Evolutionary conservation across 2,113 vertebrate genomes (phyloP).

Genomic region (Cyanoramphus novaezelandiae): DNA sequence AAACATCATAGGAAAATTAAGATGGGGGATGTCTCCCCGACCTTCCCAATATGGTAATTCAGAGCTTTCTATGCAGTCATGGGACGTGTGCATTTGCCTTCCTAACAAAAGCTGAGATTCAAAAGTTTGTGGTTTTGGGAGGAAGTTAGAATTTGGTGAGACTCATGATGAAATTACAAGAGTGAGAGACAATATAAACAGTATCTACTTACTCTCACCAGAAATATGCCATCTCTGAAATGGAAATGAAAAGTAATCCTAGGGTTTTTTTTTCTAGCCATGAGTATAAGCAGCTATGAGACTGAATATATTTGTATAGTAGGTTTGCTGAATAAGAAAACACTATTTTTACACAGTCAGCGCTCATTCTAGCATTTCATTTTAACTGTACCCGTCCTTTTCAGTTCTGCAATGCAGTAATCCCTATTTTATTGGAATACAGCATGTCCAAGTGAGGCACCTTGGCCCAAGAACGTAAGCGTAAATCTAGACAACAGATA

Average conservation of each 20-base stretch:
- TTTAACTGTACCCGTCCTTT: conserved; percentile 16
- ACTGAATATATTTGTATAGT: neutral
- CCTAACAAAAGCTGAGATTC: neutral
- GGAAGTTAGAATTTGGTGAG: neutral
- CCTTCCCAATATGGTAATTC: neutral
- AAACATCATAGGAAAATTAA: neutral
- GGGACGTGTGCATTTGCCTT: neutral
- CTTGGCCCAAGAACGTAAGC: neutral
- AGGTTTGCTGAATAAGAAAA: conserved; percentile 29
- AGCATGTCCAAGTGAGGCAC: neutral
- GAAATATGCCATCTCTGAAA: neutral
- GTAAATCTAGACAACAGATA: neutral
- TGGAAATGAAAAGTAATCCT: neutral
- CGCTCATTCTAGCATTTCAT: neutral
- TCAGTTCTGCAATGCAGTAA: conserved; percentile 43
- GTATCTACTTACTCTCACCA: neutral
- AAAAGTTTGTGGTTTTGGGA: neutral
- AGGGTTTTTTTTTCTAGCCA: neutral
- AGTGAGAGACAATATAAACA: neutral
- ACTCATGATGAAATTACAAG: neutral
- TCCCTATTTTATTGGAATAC: conserved; percentile 17
- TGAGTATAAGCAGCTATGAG: neutral
- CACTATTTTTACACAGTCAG: neutral
- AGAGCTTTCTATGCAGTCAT: neutral
- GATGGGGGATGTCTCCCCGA: rapidly evolving